Evolutionary conservation across 1,140 invertebrate genomes (phyloP).

Genomic region (Formica selysi): DNA sequence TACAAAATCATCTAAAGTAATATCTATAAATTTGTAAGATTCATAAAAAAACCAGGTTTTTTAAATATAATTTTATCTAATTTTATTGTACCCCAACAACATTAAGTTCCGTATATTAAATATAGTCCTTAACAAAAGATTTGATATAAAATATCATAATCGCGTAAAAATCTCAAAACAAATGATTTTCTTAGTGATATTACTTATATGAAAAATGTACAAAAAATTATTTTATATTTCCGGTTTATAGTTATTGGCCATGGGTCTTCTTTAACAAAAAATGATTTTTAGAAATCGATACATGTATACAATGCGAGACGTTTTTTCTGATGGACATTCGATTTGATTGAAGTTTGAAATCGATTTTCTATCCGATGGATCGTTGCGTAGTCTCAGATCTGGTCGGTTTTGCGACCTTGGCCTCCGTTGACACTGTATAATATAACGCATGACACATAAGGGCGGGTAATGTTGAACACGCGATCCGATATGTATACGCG

Average conservation of each 20-base stretch:
- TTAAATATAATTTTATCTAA: not conserved
- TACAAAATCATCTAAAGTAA: slow-evolving; percentile 1
- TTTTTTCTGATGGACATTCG: not conserved
- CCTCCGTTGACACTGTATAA: slow-evolving; percentile 66
- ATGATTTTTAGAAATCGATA: not conserved
- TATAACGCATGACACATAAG: slow-evolving; percentile 69
- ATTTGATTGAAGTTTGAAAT: not conserved
- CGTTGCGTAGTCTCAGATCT: slow-evolving; percentile 31
- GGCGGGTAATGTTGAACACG: slow-evolving; percentile 67
- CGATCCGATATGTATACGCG: slow-evolving; percentile 69
- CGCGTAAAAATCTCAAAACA: not conserved
- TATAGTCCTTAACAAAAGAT: not conserved
- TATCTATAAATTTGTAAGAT: not conserved
- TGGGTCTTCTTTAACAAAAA: not conserved
- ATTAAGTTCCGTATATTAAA: slow-evolving; percentile 27
- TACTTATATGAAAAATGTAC: not conserved
- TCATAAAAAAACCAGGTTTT: not conserved
- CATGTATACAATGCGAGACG: not conserved
- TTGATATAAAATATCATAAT: slow-evolving; percentile 5
- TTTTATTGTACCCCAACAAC: not conserved
- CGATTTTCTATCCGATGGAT: not conserved
- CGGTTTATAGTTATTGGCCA: not conserved
- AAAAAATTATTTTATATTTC: not conserved
- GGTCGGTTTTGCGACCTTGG: slow-evolving; percentile 66
- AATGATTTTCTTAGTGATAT: not conserved